Percentiles rank a stretch among this genome's conserved stretches.
phyloP scores from a whole-genome alignment of 1,140 invertebrate species.

The Acromyrmex heyeri region DNA sequence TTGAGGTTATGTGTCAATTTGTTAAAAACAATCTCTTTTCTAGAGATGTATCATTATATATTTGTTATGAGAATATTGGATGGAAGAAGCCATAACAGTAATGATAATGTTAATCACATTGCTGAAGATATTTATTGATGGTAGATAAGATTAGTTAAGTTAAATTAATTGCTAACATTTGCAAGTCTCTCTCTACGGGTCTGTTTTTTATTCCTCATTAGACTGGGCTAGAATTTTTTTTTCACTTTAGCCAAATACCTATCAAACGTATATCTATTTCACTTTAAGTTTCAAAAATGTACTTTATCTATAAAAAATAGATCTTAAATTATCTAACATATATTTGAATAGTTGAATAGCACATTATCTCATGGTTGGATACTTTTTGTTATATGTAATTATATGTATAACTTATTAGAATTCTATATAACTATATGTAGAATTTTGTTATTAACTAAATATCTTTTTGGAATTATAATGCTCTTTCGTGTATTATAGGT shows the following conservation, averaged over 20 bases:
- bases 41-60: neutral
- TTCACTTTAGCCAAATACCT: no score
- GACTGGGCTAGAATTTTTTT: no score
- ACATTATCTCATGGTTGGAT: neutral
- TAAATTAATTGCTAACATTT: neutral
- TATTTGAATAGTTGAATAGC: neutral
- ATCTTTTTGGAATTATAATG: conserved; percentile 48
- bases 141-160: conserved; percentile 8
- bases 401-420: neutral
- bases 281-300: no score
- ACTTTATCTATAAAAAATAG: no score
- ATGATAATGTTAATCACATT: neutral
- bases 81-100: neutral
- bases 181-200: no score
- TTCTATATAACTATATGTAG: neutral
- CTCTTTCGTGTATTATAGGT: conserved; percentile 88
- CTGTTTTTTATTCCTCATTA: no score
- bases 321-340: neutral
- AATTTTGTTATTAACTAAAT: neutral
- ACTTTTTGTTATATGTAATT: neutral
- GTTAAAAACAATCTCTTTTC: neutral
- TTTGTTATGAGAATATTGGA: neutral
- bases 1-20: conserved; percentile 22
- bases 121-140: neutral
- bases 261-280: no score